phyloP scores from a whole-genome alignment of 2,797 vertebrate species.

The Coranthus polyacanthus region DNA sequence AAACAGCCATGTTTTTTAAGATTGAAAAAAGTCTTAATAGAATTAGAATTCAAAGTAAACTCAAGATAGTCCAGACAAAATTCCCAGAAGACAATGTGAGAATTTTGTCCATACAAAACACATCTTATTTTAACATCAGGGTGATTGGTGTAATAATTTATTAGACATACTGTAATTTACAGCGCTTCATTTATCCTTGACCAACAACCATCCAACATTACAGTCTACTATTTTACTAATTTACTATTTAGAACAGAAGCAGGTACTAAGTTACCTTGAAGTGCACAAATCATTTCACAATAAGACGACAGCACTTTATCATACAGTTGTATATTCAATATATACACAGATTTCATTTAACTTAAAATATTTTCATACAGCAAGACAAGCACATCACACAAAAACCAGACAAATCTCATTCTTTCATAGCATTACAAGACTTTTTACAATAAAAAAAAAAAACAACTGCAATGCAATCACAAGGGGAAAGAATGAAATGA shows the following conservation, averaged over 20 bases:
- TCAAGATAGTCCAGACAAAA: too few species aligned
- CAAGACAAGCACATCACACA: conserved; percentile 66
- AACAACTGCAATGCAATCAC: conserved; percentile 63
- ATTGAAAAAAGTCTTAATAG: too few species aligned
- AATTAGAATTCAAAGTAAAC: too few species aligned
- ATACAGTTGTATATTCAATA: conserved; percentile 77
- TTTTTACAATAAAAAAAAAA: conserved; percentile 62
- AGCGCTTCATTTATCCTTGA: conserved; percentile 45
- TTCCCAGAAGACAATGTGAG: too few species aligned
- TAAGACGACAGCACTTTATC: conserved; percentile 64
- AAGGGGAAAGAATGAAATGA: conserved; percentile 27
- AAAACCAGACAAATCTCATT: conserved; percentile 50
- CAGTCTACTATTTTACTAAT: conserved; percentile 35
- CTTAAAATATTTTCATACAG: conserved; percentile 73
- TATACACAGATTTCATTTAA: conserved; percentile 80
- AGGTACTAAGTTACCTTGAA: conserved; percentile 33
- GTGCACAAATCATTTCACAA: conserved; percentile 58
- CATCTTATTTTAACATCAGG: background rate
- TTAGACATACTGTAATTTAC: conserved; percentile 64
- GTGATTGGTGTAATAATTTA: conserved; percentile 69
- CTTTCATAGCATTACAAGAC: conserved; percentile 55
- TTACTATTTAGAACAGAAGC: conserved; percentile 47
- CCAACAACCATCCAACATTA: conserved; percentile 29
- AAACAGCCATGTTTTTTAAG: too few species aligned
- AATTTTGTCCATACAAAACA: too few species aligned